These are phyloP conservation scores for Sphenopsis melanotis DNA, from an alignment of 2,797 vertebrate genomes.

Conservation along the genomic window DNA sequence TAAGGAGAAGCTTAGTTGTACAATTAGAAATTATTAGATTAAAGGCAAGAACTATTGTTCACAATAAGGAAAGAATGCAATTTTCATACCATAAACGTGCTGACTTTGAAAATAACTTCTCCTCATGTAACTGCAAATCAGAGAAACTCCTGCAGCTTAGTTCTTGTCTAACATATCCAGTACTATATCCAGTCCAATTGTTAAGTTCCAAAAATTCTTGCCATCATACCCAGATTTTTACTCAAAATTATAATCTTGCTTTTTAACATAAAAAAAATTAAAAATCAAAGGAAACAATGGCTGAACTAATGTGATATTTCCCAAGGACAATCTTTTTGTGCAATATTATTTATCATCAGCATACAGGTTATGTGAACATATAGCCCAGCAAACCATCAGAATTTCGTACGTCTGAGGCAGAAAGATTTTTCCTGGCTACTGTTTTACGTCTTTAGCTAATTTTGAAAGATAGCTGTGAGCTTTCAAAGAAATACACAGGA, in stretches of 20 bases:
- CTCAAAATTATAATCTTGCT: not conserved
- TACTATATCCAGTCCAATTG: not conserved
- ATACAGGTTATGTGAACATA: accelerated
- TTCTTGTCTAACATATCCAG: not conserved
- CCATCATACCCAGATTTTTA: not conserved
- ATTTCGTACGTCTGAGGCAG: not conserved
- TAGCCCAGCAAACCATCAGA: not conserved
- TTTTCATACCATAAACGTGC: not conserved
- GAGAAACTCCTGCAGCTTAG: not conserved
- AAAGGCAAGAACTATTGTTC: not conserved
- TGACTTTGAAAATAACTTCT: not conserved
- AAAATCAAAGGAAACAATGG: not conserved
- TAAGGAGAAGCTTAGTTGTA: not conserved
- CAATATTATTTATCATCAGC: not conserved
- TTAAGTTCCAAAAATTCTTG: not conserved
- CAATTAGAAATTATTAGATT: accelerated
- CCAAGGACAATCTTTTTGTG: not conserved
- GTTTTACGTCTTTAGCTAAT: not conserved
- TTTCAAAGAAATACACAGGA: not conserved
- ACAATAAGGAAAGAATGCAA: accelerated
- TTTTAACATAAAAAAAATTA: not conserved
- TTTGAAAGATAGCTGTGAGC: not conserved
- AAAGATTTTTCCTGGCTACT: not conserved
- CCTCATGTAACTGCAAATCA: not conserved
- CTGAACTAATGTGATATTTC: not conserved